Evolutionary conservation across 1,140 invertebrate species (phyloP), one percentile per base, ranked within the genome.

Genomic region (Drosophila saltans): DNA sequence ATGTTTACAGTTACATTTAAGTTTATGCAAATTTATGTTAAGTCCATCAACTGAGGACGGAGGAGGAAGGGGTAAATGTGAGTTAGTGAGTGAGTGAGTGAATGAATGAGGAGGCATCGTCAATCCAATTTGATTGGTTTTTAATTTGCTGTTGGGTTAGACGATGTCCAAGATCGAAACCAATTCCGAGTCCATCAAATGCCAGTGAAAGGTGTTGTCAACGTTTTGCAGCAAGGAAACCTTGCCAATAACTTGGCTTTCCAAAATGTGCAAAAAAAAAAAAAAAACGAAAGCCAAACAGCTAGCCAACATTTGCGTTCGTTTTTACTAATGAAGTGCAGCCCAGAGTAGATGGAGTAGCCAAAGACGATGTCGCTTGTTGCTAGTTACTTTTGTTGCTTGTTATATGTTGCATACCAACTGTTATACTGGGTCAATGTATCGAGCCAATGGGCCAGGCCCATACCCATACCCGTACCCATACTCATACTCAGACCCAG

Each of bases 11-110:
- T 89, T 88, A 88, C 80, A 77, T 61, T 56, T 82, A 55, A 78
- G 74, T 72, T 78, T 88, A 88, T 88, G 83, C 80, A 83, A 89
- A 88, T 88, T 68, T 83, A 88, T 88, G 80, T 70, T 80, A 88
- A 88, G 80, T 69, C 78, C 63, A 30, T 28, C 45, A 30, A 28
- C 60, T 68, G 67, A 76, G 45, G 64, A 64, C 66, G 60, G 64
- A 3, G 26, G 21, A 8, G 8, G 45, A 8, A 26, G 45, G 3
- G 8, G 8, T 0, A 21, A 52, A 52, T 52, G 45, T 52, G 45
- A 48, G 45, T 48, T 6, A 39, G 6, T 16, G n/a, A 58, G 16
- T 36, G 33, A 36, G 6, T 36, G 33, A 36, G 4, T 36, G 30
- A 58, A 9, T 36, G 56, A 36, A 40, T 75, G 72, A 40, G 58